These are phyloP conservation scores for Pelochelys cantorii DNA, from an alignment of 2,797 vertebrate species.

Conservation along the genomic window DNA sequence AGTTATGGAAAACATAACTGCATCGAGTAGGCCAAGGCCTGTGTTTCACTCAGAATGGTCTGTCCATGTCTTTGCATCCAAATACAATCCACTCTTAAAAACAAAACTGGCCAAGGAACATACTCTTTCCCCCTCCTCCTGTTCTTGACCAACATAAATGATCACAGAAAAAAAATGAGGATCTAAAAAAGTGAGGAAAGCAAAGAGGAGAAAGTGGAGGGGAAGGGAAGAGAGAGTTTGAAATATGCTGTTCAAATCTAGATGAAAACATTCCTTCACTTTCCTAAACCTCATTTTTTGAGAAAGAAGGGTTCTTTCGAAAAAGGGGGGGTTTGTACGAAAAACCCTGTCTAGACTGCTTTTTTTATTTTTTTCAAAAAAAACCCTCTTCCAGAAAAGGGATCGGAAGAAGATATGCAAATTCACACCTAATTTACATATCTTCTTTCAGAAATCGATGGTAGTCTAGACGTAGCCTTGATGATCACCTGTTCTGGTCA, in stretches of 20 bases:
- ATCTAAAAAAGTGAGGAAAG: neutral
- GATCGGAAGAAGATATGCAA: neutral
- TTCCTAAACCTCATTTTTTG: no score
- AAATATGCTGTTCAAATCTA: neutral
- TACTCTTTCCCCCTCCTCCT: neutral
- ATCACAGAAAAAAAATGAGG: no score
- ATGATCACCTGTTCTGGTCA: no score
- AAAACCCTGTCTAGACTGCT: no score
- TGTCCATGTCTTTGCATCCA: neutral
- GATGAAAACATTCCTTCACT: neutral
- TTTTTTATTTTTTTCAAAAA: no score
- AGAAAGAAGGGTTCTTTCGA: no score
- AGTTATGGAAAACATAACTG: neutral
- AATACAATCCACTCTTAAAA: neutral
- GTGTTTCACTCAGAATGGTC: neutral
- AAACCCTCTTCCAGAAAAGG: neutral
- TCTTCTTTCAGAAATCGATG: no score
- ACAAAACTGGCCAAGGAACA: neutral
- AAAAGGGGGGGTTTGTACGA: no score
- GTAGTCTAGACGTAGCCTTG: no score
- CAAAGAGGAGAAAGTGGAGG: neutral
- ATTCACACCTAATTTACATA: no score
- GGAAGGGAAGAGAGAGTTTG: neutral
- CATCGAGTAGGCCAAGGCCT: neutral
- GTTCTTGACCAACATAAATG: neutral